Percentiles rank a stretch among this genome's conserved stretches.
Evolutionary conservation across 2,888 invertebrate species (phyloP).

Genomic region (Phaonia tiefii): DNA sequence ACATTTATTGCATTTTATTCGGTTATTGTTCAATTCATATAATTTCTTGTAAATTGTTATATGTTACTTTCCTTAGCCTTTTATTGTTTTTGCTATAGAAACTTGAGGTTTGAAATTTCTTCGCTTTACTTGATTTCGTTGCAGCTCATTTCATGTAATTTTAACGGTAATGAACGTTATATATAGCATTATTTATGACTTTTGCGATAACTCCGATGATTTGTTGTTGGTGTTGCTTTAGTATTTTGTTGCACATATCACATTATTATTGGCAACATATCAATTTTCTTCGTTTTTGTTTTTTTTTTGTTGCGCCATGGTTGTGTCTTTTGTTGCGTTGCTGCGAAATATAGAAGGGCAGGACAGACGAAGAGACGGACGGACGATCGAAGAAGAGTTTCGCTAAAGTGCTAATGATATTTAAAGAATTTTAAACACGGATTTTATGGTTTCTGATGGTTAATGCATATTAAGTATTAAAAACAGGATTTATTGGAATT

Average conservation of each 20-base stretch:
- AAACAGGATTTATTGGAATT: conserved; percentile 61
- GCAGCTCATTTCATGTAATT: conserved; percentile 46
- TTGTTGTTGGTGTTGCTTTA: conserved; percentile 38
- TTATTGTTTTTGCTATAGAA: neutral
- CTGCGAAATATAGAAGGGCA: neutral
- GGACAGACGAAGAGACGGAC: neutral
- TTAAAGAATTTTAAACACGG: conserved; percentile 67
- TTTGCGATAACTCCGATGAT: conserved; percentile 65
- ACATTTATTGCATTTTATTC: neutral
- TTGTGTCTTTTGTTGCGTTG: neutral
- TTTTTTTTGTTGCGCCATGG: neutral
- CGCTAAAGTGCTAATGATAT: conserved; percentile 46
- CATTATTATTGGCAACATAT: conserved; percentile 66
- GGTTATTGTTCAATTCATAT: conserved; percentile 29
- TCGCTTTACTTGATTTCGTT: neutral
- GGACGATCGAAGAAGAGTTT: too few species aligned
- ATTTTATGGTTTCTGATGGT: conserved; percentile 61
- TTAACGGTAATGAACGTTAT: conserved; percentile 67
- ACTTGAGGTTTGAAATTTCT: neutral
- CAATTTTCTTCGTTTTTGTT: conserved; percentile 35
- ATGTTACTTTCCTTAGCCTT: neutral
- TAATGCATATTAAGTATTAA: conserved; percentile 57
- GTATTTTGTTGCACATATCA: conserved; percentile 60
- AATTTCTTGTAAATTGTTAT: conserved; percentile 31
- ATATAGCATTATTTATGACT: conserved; percentile 69